Percentiles rank a stretch among this genome's conserved stretches.
Conservation (phyloP, 2,113 vertebrate genomes). For the Perca fluviatilis region DNA sequence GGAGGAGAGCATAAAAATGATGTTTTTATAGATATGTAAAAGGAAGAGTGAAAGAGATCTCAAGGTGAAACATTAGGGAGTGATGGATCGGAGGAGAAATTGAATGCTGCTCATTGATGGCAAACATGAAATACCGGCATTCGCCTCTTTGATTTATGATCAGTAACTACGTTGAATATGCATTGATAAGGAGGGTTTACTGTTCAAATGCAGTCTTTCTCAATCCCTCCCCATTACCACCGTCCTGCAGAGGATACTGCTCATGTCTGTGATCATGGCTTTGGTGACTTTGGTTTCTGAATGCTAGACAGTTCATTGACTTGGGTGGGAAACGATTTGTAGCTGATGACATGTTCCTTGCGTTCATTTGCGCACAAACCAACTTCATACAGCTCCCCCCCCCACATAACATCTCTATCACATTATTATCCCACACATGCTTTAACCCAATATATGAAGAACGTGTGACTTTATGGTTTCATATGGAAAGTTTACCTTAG, state of each 20-base stretch:
- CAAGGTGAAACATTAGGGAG: conserved; percentile 3
- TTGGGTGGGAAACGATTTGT: conserved; percentile 71
- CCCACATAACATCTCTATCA: conserved; percentile 35
- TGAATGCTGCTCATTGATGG: conserved; percentile 16
- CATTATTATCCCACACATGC: not conserved
- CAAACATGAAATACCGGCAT: conserved; percentile 19
- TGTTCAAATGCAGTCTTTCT: conserved; percentile 39
- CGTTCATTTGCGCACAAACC: conserved; percentile 36
- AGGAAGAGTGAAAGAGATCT: conserved; percentile 27
- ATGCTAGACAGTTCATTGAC: conserved; percentile 60
- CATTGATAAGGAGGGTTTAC: conserved; percentile 47
- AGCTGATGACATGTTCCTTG: conserved; percentile 50
- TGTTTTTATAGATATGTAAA: conserved; percentile 12
- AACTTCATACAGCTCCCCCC: not conserved
- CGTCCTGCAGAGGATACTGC: conserved; percentile 48
- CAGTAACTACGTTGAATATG: conserved; percentile 44
- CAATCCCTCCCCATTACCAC: conserved; percentile 52
- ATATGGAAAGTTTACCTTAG: conserved; percentile 13
- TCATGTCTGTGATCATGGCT: conserved; percentile 75
- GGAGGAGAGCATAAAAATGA: not conserved
- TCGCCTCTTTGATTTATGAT: conserved; percentile 44
- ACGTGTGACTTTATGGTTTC: conserved; percentile 1
- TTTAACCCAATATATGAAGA: not conserved
- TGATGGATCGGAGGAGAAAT: conserved; percentile 43
- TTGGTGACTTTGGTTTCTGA: conserved; percentile 69